A percentile compares a stretch with the other conserved stretches of the same genome.
phyloP scores from a whole-genome alignment of 1,140 invertebrate species.

The Dendroctonus ponderosae region DNA sequence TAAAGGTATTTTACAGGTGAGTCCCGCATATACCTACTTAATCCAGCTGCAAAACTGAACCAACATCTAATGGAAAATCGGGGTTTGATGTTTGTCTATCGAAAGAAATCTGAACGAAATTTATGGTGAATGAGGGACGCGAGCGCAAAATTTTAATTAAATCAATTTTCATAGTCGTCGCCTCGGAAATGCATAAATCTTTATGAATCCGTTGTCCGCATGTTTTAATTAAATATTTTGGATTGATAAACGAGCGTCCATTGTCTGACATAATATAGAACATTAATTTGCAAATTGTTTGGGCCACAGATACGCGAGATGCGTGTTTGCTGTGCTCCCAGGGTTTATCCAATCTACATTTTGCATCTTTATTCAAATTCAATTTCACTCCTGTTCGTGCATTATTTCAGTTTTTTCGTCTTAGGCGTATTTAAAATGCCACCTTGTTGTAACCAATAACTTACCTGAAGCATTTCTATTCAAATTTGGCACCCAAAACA shows the following conservation, averaged over 20 bases:
- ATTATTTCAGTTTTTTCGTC: too few species aligned
- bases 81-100: constrained; percentile 2
- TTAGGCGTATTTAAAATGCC: too few species aligned
- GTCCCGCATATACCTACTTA: not conserved
- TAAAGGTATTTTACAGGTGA: constrained; percentile 28
- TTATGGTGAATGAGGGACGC: constrained; percentile 34
- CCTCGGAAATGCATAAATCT: constrained; percentile 49
- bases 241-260: constrained; percentile 48
- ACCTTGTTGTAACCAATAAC: too few species aligned
- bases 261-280: constrained; percentile 49
- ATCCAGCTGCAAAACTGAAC: too few species aligned
- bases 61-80: constrained; percentile 12
- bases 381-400: too few species aligned
- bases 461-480: too few species aligned
- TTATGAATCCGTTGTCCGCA: constrained; percentile 50
- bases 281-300: constrained; percentile 43
- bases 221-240: constrained; percentile 52
- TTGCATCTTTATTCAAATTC: too few species aligned
- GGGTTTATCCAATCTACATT: too few species aligned
- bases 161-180: constrained; percentile 47
- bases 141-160: constrained; percentile 49
- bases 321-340: constrained; percentile 4
- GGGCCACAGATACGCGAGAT: constrained; percentile 26
- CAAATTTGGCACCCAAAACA: not conserved
- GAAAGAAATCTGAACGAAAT: constrained; percentile 25